phyloP scores from a whole-genome alignment of 2,113 vertebrate species.

The Martes martes region DNA sequence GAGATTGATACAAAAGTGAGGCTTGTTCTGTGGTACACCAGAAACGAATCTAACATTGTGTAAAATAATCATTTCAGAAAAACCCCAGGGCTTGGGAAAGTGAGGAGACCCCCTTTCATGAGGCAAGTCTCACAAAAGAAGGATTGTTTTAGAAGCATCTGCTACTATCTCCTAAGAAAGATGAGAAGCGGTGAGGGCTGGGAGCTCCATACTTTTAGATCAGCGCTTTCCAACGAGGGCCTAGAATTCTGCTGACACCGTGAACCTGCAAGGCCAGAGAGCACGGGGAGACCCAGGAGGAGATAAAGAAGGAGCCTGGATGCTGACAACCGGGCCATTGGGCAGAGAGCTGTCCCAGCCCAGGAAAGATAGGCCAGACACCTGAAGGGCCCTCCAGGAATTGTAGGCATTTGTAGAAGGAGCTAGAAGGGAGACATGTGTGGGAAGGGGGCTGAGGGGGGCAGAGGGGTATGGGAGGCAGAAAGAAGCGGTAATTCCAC shows the following conservation, averaged over 20 bases:
- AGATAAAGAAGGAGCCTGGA: not conserved
- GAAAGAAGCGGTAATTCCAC: not conserved
- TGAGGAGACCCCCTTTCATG: not conserved
- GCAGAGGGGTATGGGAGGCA: not conserved
- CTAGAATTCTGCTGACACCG: not conserved
- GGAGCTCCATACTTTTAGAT: not conserved
- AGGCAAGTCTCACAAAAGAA: not conserved
- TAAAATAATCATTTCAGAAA: not conserved
- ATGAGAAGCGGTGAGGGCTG: not conserved
- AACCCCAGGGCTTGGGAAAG: not conserved
- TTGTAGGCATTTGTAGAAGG: not conserved
- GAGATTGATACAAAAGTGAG: not conserved
- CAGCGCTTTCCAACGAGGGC: not conserved
- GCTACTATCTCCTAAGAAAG: not conserved
- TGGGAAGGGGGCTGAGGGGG: not conserved
- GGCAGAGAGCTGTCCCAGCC: not conserved
- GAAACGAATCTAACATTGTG: not conserved
- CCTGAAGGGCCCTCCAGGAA: not conserved
- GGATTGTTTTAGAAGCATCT: not conserved
- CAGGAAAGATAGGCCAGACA: not conserved
- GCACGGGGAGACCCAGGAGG: not conserved
- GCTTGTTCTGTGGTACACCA: not conserved
- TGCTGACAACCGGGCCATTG: not conserved
- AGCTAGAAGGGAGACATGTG: not conserved
- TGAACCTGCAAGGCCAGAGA: not conserved